Percentiles rank a stretch among this genome's conserved stretches.
phyloP scores from a whole-genome alignment of 1,140 invertebrate genomes.

The Calephelis nemesis region DNA sequence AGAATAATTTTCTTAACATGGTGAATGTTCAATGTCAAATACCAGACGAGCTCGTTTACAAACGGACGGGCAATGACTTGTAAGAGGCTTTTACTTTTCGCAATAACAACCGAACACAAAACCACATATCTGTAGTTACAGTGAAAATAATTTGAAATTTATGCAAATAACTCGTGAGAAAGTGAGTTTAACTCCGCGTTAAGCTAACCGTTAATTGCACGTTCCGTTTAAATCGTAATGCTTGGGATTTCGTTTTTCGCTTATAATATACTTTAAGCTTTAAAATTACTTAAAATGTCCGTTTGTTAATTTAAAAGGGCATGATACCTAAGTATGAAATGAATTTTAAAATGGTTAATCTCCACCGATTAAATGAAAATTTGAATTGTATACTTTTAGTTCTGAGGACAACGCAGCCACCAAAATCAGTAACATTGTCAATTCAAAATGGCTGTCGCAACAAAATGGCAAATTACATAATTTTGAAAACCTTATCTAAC shows the following conservation, averaged over 20 bases:
- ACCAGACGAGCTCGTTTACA: not conserved
- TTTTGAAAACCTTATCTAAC: too few species aligned
- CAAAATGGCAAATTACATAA: too few species aligned
- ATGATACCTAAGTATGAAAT: too few species aligned
- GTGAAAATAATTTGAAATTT: conserved; percentile 8
- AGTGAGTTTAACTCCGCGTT: not conserved
- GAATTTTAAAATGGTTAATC: too few species aligned
- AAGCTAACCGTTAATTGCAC: not conserved
- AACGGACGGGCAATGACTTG: not conserved
- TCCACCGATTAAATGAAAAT: too few species aligned
- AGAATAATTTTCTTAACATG: not conserved
- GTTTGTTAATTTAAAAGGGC: too few species aligned
- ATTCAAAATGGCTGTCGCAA: too few species aligned
- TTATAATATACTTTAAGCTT: too few species aligned
- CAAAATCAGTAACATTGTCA: too few species aligned
- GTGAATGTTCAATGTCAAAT: conserved; percentile 10
- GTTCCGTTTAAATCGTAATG: not conserved
- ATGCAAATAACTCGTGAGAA: conserved; percentile 13
- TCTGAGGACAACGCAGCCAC: too few species aligned
- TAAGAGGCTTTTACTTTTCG: conserved; percentile 13
- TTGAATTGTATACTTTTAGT: too few species aligned
- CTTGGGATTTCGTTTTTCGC: not conserved
- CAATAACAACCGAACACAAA: not conserved
- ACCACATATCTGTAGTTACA: not conserved
- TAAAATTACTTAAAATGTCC: too few species aligned